phyloP scores from a whole-genome alignment of 2,797 vertebrate species.

The Darevskia mixta region DNA sequence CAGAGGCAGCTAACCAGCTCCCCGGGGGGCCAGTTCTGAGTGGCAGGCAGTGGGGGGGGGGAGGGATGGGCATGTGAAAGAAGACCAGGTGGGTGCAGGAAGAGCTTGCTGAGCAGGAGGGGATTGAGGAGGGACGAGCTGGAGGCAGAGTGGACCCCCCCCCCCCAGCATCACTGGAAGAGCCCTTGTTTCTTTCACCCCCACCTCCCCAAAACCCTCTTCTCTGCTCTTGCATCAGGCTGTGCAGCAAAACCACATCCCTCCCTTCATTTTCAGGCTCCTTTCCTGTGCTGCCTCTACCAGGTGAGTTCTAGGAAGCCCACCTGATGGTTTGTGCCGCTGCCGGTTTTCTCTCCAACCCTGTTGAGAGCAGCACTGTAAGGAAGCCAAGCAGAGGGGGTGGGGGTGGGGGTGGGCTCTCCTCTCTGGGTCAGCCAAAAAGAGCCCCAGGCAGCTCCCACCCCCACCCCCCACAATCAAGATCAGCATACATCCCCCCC shows the following conservation, averaged over 20 bases:
- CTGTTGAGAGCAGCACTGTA: background rate
- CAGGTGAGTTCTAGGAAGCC: background rate
- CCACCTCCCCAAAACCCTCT: background rate
- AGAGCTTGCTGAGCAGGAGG: background rate
- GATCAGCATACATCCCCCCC: background rate
- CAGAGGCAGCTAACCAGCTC: background rate
- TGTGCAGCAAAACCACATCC: background rate
- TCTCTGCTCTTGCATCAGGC: background rate
- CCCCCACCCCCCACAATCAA: too few species aligned
- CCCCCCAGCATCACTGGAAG: background rate
- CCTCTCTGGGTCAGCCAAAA: background rate
- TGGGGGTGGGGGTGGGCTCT: background rate
- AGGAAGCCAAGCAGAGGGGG: background rate
- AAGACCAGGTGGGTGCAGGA: background rate
- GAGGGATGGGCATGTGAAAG: background rate
- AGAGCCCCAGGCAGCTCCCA: background rate
- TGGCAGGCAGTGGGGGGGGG: rapidly evolving
- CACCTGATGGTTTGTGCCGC: background rate
- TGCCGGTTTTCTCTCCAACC: background rate
- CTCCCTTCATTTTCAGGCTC: too few species aligned
- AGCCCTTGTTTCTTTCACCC: background rate
- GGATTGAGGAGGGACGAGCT: too few species aligned
- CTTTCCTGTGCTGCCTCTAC: background rate
- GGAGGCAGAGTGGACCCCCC: background rate
- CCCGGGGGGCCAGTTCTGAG: background rate